phyloP scores from a whole-genome alignment of 2,888 invertebrate species.

The Thalpophila matura region DNA sequence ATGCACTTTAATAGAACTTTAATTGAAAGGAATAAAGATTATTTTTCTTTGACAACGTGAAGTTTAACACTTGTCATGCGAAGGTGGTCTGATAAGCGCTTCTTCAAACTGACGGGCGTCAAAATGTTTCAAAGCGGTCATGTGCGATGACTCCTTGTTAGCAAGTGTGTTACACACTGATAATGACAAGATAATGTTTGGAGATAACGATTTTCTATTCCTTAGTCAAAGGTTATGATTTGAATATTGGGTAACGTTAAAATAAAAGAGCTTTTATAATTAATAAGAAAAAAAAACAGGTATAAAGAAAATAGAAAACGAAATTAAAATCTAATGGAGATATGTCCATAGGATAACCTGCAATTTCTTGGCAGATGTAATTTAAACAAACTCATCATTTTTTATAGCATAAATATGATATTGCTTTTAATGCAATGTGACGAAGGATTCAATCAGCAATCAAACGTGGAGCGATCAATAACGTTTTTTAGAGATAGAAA shows the following conservation, averaged over 20 bases:
- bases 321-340: not conserved
- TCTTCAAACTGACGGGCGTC: conserved; percentile 82
- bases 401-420: not conserved
- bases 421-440: no score
- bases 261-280: not conserved
- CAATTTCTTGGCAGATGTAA: no score
- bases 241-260: conserved; percentile 7
- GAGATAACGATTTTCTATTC: conserved; percentile 52
- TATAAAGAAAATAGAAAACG: conserved; percentile 1
- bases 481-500: no score
- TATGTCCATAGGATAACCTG: not conserved
- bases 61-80: conserved; percentile 69
- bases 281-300: not conserved
- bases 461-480: no score
- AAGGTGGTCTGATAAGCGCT: conserved; percentile 81
- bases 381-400: not conserved
- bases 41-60: conserved; percentile 52
- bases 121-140: conserved; percentile 84
- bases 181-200: conserved; percentile 83
- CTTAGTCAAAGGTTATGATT: conserved; percentile 46
- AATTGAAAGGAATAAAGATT: conserved; percentile 31
- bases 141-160: conserved; percentile 87
- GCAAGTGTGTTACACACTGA: conserved; percentile 75
- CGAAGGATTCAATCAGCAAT: no score
- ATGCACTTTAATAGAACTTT: conserved; percentile 56